Base-by-base conservation (phyloP, 1,140 invertebrate genomes). In the Drosophila mayri region DNA sequence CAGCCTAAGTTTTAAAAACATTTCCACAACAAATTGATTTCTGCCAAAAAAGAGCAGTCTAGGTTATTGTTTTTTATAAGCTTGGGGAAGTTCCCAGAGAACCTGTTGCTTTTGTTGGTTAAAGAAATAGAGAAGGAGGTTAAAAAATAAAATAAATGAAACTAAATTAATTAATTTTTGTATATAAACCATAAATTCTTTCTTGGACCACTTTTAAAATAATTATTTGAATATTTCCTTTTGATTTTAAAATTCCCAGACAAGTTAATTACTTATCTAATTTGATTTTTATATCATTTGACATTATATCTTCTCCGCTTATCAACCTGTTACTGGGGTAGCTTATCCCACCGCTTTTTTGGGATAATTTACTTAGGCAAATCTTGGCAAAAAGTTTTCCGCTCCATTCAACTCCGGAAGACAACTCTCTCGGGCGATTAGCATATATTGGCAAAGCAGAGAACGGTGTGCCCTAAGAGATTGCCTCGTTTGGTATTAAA, bases 401-500 rank as follows among this genome's bases (percentile, higher is more conserved):
- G n/a, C 32, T 44, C 22, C 16, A 50, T 50, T 46, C n/a, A 4
- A 49, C 65, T 41, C 37, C 32, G 14, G 14, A 37, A 54, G 6
- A 54, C 32, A 70, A 67, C 66, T 37, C 63, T 40, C 66, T 54
- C 30, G n/a, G 16, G 8, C 37, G 68, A 72, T 72, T 72, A 72
- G 66, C 68, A 72, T 72, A 72, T 72, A 72, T 60, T 59, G 68
- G 35, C n/a, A 12, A 12, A 32, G 20, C 30, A 3, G 12, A 20
- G 37, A 18, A 14, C 20, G 37, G 25, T 12, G 40, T 30, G 30
- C 30, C 68, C 73, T 76, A 77, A 77, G 62, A 67, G 80, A 86
- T 76, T 84, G 80, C 76, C 85, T 73, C 61, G 70, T 76, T 78
- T 52, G 35, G 44, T 60, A 90, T 88, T 88, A 88, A 90, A 88